Evolutionary conservation across 2,888 invertebrate genomes (phyloP), one percentile per base, ranked within the genome.

Genomic region (Netelia inedita): DNA sequence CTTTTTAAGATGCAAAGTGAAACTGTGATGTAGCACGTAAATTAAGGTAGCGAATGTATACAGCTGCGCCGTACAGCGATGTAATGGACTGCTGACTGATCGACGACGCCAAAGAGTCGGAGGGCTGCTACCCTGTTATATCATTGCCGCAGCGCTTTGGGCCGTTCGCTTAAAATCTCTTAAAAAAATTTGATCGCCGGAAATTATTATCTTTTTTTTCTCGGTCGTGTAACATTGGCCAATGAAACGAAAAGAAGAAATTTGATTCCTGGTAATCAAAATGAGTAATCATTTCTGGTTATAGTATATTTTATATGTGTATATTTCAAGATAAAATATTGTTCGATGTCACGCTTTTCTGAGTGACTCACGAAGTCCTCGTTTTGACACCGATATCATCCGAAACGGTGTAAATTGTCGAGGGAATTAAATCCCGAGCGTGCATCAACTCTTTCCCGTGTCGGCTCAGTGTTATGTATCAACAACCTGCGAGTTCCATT

Each of bases 331-430:
- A 14, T 46, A 46, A 10, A 14, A 46, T 46, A 46, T 46, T 14
- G 46, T 14, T 14, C 2, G 2, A 46, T 46, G 11, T 46, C 46
- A 46, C 46, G 14, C 46, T 10, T 46, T 46, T 46, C 14, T 11
- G 46, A 14, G 14, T 14, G 2, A 23, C 19, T 23, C 23, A 11
- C 61, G 14, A 41, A 9, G 21, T 59, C 43, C 43, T 23, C 14
- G 21, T 72, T 59, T 72, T 11, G 14, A 57, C 21, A 14, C 14
- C 2, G 43, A 59, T 61, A 61, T 28, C 23, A 61, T 61, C n/a
- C 46, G n/a, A 61, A 21, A 14, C 11, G 8, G 35, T 14, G 23
- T 41, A 53, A 61, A 83, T 80, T 72, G 80, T 80, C 72, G 53
- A 53, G 53, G 23, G 43, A 72, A 63, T 72, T 46, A 65, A 80